Base-by-base conservation (phyloP, 2,797 vertebrate genomes). In the Helostoma temminkii region DNA sequence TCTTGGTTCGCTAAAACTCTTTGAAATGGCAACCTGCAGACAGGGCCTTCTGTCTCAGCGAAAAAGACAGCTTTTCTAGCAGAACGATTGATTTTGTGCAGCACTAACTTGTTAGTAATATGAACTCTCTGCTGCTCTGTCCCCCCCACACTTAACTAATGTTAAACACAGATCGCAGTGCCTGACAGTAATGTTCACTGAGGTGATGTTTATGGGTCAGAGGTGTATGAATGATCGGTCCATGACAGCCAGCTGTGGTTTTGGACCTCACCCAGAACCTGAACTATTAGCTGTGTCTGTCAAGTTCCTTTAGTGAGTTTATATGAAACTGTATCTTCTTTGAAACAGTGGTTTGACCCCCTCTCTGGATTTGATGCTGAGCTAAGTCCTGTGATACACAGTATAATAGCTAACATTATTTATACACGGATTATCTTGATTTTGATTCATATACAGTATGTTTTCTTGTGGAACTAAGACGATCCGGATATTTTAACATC, bases 181-280 rank as follows among this genome's bases (percentile, higher is more conserved):
- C 50, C 78, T 87, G 89, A 88, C 86, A 84, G 86, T 83, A 82
- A 89, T 87, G 85, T 84, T 90, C 84, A 77, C 80, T 46, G 75
- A 83, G 71, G 63, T 63, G 1, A 60, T 78, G 82, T 90, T 90
- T 89, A 88, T 85, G 83, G 86, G 87, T 88, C 88, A 86, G 85
- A 88, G 79, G 88, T 86, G 87, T 87, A 73, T 79, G 86, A 89
- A 72, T 78, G 85, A 86, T 87, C 55, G 50, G 75, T 70, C 83
- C 26, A 58, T 70, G 67, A 80, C 56, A 50, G 78, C 78, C 83
- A 89, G 90, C 87, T 90, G 89, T 81, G 90, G 88, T 66, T 92
- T 85, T 83, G 84, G 88, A 86, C 64, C 21, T 32, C 56, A 60
- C 60, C 69, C 87, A 87, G 80, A 82, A 82, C 71, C 72, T 71